Evolutionary conservation across 2,113 vertebrate genomes (phyloP).

Genomic region (Gambusia affinis): DNA sequence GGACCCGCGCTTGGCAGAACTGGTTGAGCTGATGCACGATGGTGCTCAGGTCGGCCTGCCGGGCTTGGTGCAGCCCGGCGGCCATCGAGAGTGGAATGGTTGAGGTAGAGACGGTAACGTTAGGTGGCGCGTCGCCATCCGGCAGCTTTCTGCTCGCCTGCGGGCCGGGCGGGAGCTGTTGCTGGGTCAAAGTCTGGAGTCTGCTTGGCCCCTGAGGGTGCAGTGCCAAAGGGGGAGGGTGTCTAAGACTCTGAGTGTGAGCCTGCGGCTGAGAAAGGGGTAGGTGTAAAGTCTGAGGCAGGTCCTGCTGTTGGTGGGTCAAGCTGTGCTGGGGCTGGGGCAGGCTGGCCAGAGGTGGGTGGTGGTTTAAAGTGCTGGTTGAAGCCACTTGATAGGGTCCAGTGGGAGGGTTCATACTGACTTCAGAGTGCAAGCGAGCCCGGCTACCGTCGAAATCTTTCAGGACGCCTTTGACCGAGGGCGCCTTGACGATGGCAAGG

Average conservation of each 20-base stretch:
- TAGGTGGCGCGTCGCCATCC: slow-evolving; percentile 95
- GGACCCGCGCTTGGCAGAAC: slow-evolving; percentile 96
- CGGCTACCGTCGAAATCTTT: slow-evolving; percentile 97
- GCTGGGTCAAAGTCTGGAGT: slow-evolving; percentile 77
- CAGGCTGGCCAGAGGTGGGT: slow-evolving; percentile 80
- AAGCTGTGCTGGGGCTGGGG: slow-evolving; percentile 77
- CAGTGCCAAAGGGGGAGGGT: slow-evolving; percentile 73
- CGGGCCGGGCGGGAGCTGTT: slow-evolving; percentile 81
- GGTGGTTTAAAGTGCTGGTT: slow-evolving; percentile 98
- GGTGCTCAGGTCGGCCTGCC: slow-evolving; percentile 93
- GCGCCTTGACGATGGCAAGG: slow-evolving; percentile 93
- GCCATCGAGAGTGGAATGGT: slow-evolving; percentile 99
- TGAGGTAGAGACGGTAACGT: slow-evolving; percentile 99
- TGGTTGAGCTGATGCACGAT: slow-evolving; percentile 99
- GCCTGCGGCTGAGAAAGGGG: slow-evolving; percentile 71
- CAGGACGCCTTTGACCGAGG: slow-evolving; percentile 90
- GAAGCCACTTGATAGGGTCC: slow-evolving; percentile 84
- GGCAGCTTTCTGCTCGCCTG: slow-evolving; percentile 92
- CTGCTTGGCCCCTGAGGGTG: slow-evolving; percentile 75
- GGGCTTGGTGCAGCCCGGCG: slow-evolving; percentile 91
- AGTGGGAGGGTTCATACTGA: slow-evolving; percentile 91
- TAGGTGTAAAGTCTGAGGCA: slow-evolving; percentile 75
- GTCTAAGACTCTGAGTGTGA: slow-evolving; percentile 76
- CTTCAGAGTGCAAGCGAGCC: slow-evolving; percentile 89
- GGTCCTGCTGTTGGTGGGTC: slow-evolving; percentile 77